These are phyloP conservation scores for Chrysemys picta DNA, from an alignment of 2,113 vertebrate genomes.

Conservation along the genomic window DNA sequence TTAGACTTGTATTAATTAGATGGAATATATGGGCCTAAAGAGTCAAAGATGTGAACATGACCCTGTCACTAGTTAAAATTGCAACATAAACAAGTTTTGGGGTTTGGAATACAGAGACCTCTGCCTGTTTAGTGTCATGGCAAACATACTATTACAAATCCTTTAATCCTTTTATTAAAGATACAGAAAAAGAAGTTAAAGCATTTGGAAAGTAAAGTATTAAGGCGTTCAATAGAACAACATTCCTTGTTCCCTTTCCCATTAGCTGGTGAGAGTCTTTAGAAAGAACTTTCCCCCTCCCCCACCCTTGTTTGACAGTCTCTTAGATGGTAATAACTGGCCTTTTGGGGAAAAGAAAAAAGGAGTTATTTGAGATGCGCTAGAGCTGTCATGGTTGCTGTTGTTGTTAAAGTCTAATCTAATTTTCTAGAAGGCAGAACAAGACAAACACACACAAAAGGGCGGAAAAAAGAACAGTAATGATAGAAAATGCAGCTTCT, in stretches of 20 bases:
- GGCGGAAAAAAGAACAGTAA: not conserved
- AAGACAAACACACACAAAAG: not conserved
- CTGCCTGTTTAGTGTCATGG: not conserved
- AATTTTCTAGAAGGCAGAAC: not conserved
- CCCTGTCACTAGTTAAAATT: not conserved
- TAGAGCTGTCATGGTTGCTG: not conserved
- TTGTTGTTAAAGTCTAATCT: not conserved
- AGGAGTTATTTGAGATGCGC: not conserved
- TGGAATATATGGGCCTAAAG: not conserved
- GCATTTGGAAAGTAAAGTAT: not conserved
- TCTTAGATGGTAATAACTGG: not conserved
- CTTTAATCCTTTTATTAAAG: not conserved
- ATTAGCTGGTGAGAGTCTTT: not conserved
- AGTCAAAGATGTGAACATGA: not conserved
- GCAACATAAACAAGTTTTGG: not conserved
- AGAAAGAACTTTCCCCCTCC: not conserved
- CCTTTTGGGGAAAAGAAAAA: not conserved
- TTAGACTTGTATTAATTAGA: not conserved
- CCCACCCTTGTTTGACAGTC: not conserved
- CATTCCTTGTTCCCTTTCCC: not conserved
- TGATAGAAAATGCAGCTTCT: not conserved
- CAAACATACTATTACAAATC: not conserved
- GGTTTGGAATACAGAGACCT: not conserved
- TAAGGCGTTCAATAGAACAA: not conserved
- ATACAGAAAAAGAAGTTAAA: not conserved